Percentiles rank a stretch among this genome's conserved stretches.
Evolutionary conservation across 2,797 vertebrate species (phyloP).

Genomic region (Xiphophorus birchmanni): DNA sequence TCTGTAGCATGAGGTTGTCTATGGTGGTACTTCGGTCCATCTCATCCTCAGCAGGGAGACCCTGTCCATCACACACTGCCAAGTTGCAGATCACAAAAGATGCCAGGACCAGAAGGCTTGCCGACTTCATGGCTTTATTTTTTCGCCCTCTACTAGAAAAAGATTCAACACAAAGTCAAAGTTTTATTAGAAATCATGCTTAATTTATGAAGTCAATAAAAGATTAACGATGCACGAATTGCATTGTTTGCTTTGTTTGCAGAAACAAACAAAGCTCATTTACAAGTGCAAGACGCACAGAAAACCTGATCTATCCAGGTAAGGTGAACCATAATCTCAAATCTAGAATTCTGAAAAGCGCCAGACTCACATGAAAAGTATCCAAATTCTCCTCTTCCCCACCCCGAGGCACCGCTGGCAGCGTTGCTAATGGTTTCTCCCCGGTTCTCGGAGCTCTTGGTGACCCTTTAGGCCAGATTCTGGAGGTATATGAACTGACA

Average conservation of each 20-base stretch:
- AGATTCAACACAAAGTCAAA: neutral
- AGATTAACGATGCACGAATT: neutral
- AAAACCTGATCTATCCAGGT: neutral
- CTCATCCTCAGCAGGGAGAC: constrained; percentile 75
- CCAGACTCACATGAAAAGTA: constrained; percentile 51
- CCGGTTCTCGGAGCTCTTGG: constrained; percentile 44
- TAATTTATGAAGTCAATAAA: neutral
- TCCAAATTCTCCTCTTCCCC: constrained; percentile 31
- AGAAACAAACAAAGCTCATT: neutral
- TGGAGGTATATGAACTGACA: constrained; percentile 70
- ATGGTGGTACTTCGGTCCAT: constrained; percentile 68
- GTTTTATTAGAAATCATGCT: neutral
- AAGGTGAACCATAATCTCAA: neutral
- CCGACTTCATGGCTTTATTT: constrained; percentile 78
- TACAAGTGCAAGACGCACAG: neutral
- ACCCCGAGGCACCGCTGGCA: constrained; percentile 22
- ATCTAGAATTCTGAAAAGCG: constrained; percentile 2
- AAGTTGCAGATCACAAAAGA: constrained; percentile 77
- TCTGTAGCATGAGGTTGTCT: constrained; percentile 82
- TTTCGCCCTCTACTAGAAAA: neutral
- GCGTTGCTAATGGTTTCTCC: constrained; percentile 24
- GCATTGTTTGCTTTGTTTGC: neutral
- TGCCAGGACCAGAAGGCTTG: constrained; percentile 79
- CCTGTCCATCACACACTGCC: constrained; percentile 73
- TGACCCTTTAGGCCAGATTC: constrained; percentile 75